These are phyloP conservation scores for Tenthredo notha DNA, from an alignment of 2,888 invertebrate species.

Conservation along the genomic window DNA sequence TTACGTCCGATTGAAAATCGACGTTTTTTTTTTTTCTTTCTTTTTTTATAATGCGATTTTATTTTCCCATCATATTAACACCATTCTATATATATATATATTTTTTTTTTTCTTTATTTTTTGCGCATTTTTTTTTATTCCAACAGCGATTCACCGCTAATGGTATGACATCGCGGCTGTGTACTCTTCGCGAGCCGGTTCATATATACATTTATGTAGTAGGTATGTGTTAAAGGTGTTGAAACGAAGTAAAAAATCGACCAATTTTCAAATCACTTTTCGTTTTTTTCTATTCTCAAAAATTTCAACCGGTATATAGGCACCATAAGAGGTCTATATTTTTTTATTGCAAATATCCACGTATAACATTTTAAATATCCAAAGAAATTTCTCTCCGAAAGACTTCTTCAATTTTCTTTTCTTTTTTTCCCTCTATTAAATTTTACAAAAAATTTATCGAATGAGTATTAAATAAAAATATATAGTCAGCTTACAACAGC, in stretches of 20 bases:
- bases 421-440: not conserved
- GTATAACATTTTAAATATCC: not conserved
- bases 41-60: not conserved
- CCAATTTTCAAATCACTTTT: not conserved
- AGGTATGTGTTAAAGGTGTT: not conserved
- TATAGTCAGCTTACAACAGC: too few relatives aligned
- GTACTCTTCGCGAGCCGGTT: not conserved
- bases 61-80: not conserved
- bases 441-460: too few relatives aligned
- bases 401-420: not conserved
- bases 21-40: not conserved
- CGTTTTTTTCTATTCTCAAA: not conserved
- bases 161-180: not conserved
- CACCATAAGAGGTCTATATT: not conserved
- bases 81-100: not conserved
- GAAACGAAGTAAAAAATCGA: not conserved
- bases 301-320: not conserved
- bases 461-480: too few relatives aligned
- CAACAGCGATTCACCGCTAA: not conserved
- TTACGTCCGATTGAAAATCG: not conserved
- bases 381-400: not conserved
- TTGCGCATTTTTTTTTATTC: not conserved
- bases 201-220: slow-evolving; percentile 22
- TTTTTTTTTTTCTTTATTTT: not conserved
- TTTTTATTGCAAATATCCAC: not conserved